Conservation (phyloP, 2,113 vertebrate genomes). For the Nothobranchius kuhntae region DNA sequence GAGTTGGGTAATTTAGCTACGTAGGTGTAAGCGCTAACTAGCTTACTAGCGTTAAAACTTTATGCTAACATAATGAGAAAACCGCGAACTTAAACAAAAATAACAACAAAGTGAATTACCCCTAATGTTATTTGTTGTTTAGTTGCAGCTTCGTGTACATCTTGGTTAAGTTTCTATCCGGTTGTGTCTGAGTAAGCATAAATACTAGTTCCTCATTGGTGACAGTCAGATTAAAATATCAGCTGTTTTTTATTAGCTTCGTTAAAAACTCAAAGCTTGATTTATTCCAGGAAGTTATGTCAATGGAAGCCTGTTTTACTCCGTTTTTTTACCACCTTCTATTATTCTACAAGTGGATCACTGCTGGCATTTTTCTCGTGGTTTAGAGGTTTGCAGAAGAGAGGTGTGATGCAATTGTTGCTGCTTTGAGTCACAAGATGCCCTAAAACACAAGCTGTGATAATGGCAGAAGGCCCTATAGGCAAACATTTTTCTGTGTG, state of each 20-base stretch:
- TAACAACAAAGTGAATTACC: too few species aligned
- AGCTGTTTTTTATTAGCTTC: conserved; percentile 23
- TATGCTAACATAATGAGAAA: neutral
- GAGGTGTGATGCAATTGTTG: neutral
- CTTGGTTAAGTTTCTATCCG: too few species aligned
- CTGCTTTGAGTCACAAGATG: neutral
- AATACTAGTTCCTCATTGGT: conserved; percentile 53
- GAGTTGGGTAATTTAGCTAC: neutral
- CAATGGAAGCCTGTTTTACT: neutral
- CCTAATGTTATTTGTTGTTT: too few species aligned
- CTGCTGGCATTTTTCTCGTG: conserved; percentile 1
- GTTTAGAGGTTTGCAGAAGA: neutral
- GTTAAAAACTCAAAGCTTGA: neutral
- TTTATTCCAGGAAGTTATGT: neutral
- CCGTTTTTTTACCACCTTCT: neutral
- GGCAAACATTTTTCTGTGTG: neutral
- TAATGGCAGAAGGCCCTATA: neutral
- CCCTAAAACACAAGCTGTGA: neutral
- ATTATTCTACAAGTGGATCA: neutral
- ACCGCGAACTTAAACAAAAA: too few species aligned
- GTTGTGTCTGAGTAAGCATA: conserved; percentile 13
- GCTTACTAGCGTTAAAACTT: neutral
- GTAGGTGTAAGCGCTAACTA: neutral
- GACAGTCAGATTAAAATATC: conserved; percentile 26
- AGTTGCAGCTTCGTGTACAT: too few species aligned